phyloP scores from a whole-genome alignment of 2,113 vertebrate genomes.

The Oryctolagus cuniculus region mOryCun1.1 NC_091433.1:19527001-19527500 shows the following conservation, averaged over 20 bases:
- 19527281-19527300: not conserved
- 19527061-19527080: not conserved
- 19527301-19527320: not conserved
- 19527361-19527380: conserved; percentile 9
- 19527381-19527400: not conserved
- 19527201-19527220: not conserved
- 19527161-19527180: not conserved
- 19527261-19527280: not conserved
- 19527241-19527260: not conserved
- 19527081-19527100: not conserved
- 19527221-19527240: not conserved
- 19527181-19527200: not conserved
- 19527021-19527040: not conserved
- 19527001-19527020: conserved; percentile 11
- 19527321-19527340: not conserved
- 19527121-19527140: not conserved
- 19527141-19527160: not conserved
- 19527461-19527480: not conserved
- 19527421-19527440: not conserved
- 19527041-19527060: not conserved
- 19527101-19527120: not conserved
- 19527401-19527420: not conserved
- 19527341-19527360: conserved; percentile 33
- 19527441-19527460: not conserved
- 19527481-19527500: not conserved